phyloP scores from a whole-genome alignment of 2,888 invertebrate species.

The Cephus pulcher region DNA sequence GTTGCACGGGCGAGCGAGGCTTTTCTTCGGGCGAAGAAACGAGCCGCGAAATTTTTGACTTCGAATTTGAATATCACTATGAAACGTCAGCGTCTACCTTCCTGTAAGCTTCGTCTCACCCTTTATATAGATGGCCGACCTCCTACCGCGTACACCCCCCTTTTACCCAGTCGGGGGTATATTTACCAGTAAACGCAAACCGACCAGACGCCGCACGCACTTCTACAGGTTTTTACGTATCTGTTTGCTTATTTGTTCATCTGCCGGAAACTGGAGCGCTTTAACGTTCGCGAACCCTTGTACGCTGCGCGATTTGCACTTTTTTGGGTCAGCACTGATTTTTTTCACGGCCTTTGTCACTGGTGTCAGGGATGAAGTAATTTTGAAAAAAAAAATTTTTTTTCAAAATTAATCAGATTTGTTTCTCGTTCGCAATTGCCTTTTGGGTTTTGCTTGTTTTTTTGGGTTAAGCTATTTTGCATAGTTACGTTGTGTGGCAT shows the following conservation, averaged over 20 bases:
- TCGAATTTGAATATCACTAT: conserved; percentile 16
- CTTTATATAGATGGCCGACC: not conserved
- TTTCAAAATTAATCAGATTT: too few species aligned
- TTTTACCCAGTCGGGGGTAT: not conserved
- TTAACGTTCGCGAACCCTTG: not conserved
- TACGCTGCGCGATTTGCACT: not conserved
- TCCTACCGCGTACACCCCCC: not conserved
- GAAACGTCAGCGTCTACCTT: conserved; percentile 6
- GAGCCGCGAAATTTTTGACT: conserved; percentile 7
- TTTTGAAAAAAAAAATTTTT: not conserved
- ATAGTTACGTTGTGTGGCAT: too few species aligned
- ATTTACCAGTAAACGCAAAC: not conserved
- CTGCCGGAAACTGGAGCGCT: not conserved
- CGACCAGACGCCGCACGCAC: not conserved
- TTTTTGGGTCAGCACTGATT: not conserved
- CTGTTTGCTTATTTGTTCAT: not conserved
- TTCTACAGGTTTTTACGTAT: not conserved
- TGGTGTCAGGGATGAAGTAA: not conserved
- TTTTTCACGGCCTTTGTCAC: not conserved
- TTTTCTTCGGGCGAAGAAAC: conserved; percentile 1
- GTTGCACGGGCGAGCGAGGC: not conserved
- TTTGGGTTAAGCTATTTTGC: too few species aligned
- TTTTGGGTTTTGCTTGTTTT: too few species aligned
- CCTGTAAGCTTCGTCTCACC: not conserved
- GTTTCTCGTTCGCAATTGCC: too few species aligned